These are phyloP conservation scores for Pasiphila rectangulata DNA, from an alignment of 2,888 invertebrate genomes.

Conservation along the genomic window DNA sequence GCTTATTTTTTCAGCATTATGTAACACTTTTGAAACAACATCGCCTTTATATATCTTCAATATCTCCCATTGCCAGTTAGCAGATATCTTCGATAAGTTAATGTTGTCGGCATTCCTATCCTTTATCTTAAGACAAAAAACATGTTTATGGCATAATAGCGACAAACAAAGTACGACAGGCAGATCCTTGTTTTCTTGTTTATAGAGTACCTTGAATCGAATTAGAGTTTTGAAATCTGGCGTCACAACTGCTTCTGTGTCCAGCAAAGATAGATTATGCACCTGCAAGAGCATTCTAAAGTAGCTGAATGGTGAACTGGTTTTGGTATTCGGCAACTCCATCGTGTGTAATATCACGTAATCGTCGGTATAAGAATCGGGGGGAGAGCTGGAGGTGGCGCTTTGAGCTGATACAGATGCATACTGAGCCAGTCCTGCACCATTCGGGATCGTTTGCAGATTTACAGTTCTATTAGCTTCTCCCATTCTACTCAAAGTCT, in stretches of 20 bases:
- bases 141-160: constrained; percentile 43
- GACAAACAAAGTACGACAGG: constrained; percentile 52
- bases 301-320: constrained; percentile 58
- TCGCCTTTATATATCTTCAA: constrained; percentile 56
- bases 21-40: constrained; percentile 46
- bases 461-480: constrained; percentile 11
- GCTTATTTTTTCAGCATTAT: constrained; percentile 49
- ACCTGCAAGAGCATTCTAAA: constrained; percentile 51
- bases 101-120: constrained; percentile 45
- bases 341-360: constrained; percentile 52
- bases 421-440: not conserved
- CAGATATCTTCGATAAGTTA: constrained; percentile 49
- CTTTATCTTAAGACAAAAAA: constrained; percentile 56
- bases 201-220: constrained; percentile 60
- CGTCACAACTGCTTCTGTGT: constrained; percentile 35
- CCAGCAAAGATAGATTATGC: constrained; percentile 51
- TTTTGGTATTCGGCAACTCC: constrained; percentile 61
- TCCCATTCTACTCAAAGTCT: constrained; percentile 36
- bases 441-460: constrained; percentile 7
- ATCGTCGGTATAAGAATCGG: constrained; percentile 22
- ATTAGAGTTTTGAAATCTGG: constrained; percentile 47
- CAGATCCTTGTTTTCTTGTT: constrained; percentile 45
- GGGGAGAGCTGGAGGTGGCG: not conserved
- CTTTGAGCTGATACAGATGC: not conserved
- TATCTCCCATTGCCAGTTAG: constrained; percentile 73